Conservation (phyloP, 2,888 invertebrate species). For the Trachelus tabidus region DNA sequence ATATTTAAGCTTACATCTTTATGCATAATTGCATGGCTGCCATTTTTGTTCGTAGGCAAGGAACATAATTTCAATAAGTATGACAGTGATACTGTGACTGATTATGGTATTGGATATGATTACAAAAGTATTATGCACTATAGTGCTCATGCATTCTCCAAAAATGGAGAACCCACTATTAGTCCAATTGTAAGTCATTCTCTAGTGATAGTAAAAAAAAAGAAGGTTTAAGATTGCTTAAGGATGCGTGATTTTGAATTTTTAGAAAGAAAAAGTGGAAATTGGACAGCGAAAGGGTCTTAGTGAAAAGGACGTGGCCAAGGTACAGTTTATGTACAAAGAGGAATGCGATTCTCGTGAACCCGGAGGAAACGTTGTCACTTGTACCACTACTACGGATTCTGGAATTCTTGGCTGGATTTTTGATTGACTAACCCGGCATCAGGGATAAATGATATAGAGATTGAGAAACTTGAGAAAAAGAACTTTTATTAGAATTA, state of each 20-base stretch:
- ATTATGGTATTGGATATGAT: constrained; percentile 77
- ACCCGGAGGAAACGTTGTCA: constrained; percentile 17
- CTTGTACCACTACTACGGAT: constrained; percentile 22
- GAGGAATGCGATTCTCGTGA: constrained; percentile 48
- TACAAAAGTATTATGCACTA: constrained; percentile 82
- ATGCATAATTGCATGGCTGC: neutral
- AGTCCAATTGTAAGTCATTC: constrained; percentile 67
- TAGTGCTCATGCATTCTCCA: constrained; percentile 75
- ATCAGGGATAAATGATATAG: neutral
- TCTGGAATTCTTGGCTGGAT: constrained; percentile 32
- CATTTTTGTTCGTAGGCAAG: constrained; percentile 59
- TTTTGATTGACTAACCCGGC: constrained; percentile 13
- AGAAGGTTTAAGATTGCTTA: neutral
- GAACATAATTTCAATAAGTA: constrained; percentile 77
- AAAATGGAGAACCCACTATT: constrained; percentile 76
- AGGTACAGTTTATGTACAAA: constrained; percentile 72
- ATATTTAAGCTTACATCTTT: neutral
- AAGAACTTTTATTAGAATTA: neutral
- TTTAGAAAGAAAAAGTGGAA: constrained; percentile 65
- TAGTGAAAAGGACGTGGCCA: constrained; percentile 71
- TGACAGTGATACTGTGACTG: constrained; percentile 72
- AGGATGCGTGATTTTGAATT: constrained; percentile 7
- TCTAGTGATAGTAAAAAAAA: neutral
- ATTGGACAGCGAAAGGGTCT: constrained; percentile 72
- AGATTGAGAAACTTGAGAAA: neutral